Percentiles rank a stretch among this genome's conserved stretches.
phyloP scores from a whole-genome alignment of 2,888 invertebrate species.

The Eutolmus rufibarbis region DNA sequence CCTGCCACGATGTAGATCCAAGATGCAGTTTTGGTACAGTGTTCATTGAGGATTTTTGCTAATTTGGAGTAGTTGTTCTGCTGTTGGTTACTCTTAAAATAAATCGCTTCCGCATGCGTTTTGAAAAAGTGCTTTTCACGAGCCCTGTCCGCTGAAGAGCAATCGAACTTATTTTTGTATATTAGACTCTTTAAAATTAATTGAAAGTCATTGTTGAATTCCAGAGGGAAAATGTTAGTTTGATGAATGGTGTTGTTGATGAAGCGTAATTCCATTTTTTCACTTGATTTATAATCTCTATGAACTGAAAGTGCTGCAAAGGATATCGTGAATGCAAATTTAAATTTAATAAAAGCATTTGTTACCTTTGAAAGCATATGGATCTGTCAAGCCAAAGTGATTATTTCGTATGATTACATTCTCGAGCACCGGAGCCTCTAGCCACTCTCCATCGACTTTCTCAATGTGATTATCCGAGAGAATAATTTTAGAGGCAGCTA shows the following conservation, averaged over 20 bases:
- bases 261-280: constrained; percentile 59
- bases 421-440: constrained; percentile 56
- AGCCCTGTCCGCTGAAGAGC: constrained; percentile 54
- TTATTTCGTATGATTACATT: constrained; percentile 57
- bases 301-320: constrained; percentile 48
- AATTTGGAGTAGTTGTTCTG: constrained; percentile 51
- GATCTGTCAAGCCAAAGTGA: constrained; percentile 57
- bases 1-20: constrained; percentile 64
- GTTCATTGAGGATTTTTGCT: constrained; percentile 54
- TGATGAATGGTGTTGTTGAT: constrained; percentile 54
- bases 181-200: constrained; percentile 55
- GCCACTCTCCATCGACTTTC: constrained; percentile 59
- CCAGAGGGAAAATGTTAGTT: constrained; percentile 52
- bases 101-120: constrained; percentile 54
- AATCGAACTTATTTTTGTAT: constrained; percentile 54
- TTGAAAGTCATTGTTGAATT: constrained; percentile 56
- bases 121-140: constrained; percentile 56
- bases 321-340: not conserved
- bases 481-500: constrained; percentile 57
- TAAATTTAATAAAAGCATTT: not conserved
- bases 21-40: constrained; percentile 56
- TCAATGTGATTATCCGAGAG: constrained; percentile 57
- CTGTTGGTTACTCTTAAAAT: constrained; percentile 51
- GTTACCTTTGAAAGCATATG: constrained; percentile 58
- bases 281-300: constrained; percentile 56